Evolutionary conservation across 2,888 invertebrate genomes (phyloP).

Genomic region (Cerastis leucographa): DNA sequence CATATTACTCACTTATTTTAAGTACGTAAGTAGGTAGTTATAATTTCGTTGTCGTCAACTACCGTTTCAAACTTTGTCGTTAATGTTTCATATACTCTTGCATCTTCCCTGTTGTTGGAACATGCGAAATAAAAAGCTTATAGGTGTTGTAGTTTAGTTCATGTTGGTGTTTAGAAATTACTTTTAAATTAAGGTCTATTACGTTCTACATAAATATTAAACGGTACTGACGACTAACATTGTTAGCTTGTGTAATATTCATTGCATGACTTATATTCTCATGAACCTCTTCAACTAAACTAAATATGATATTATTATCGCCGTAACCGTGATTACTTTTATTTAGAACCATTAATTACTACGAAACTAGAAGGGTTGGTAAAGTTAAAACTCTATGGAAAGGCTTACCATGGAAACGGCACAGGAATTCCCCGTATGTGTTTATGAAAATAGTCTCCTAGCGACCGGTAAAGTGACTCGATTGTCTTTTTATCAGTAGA

Average conservation of each 20-base stretch:
- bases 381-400: slow-evolving; percentile 10
- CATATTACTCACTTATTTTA: neutral
- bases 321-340: slow-evolving; percentile 25
- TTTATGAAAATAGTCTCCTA: slow-evolving; percentile 64
- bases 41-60: neutral
- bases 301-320: slow-evolving; percentile 9
- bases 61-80: neutral
- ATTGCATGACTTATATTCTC: slow-evolving; percentile 26
- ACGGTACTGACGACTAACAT: neutral
- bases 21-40: neutral
- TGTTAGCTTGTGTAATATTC: too few species aligned
- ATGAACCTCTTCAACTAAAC: slow-evolving; percentile 8
- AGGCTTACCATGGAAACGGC: slow-evolving; percentile 24
- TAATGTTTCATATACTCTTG: neutral
- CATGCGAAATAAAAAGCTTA: slow-evolving; percentile 6
- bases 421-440: slow-evolving; percentile 63
- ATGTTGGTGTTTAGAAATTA: slow-evolving; percentile 36
- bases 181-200: neutral
- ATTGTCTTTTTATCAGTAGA: slow-evolving; percentile 40
- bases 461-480: slow-evolving; percentile 52
- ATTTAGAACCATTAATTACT: slow-evolving; percentile 53
- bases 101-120: neutral
- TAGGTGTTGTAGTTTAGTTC: slow-evolving; percentile 27
- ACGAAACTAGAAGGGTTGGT: slow-evolving; percentile 51
- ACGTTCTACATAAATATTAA: neutral